Evolutionary conservation across 2,797 vertebrate genomes (phyloP), one percentile per base, ranked within the genome.

Genomic region (Takifugu ocellatus): DNA sequence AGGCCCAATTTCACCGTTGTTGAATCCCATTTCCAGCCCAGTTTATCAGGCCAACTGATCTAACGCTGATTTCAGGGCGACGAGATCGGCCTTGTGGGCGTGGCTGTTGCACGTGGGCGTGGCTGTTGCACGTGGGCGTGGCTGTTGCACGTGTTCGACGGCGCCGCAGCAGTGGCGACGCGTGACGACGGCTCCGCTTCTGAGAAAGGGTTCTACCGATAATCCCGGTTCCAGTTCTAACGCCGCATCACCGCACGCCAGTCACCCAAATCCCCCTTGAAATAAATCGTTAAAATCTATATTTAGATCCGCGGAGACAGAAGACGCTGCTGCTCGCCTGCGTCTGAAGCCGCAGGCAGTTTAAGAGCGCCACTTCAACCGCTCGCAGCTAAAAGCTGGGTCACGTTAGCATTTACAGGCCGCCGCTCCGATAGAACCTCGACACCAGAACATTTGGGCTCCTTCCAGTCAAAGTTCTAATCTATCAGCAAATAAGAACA

Each of bases 1-100:
- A 64, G 68, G 83, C 84, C 84, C 84, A 85, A 87, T 87, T 84
- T 85, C 81, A 71, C 53, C 66, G 72, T 59, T 0, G 56, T 77
- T 43, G 70, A 78, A 80, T 86, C 59, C 77, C 75, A 83, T 85
- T 86, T 86, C 82, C 78, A 84, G 68, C 79, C 72, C 55, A 78
- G 71, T 68, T 60, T 64, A 68, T 61, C 70, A 47, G 63, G 51
- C 60, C 49, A 1, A 66, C 76, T 78, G 66, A 82, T 83, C 79
- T 71, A 56, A 7, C 27, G 27, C 27, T 29, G 27, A 29, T 29
- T 58, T 68, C 6, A 51, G 51, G 42, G 49, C 46, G 43, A 24
- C 11, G 36, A 46, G 36, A 70, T 67, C 25, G 24, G 10, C 33
- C n/a, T 59, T 29, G 7, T 29, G 4, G 4, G 7, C 27, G 27